Evolutionary conservation across 64 coral and sea anemone species (phyloP), one percentile per base, ranked within the genome.

Genomic region (Anthopleura sola): DNA sequence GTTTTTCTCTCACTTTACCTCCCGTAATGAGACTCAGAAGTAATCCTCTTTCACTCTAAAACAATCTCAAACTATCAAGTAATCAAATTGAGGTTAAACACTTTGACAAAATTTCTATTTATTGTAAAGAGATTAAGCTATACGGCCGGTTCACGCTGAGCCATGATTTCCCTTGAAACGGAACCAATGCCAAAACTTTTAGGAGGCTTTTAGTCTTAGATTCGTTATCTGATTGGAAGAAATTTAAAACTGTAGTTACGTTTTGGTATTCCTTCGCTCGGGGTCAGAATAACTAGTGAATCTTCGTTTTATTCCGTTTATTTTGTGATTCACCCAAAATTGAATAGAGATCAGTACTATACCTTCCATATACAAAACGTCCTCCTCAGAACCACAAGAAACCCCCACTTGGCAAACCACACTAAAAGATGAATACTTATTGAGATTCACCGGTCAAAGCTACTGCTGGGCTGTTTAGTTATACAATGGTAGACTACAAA

Each of bases 81-180:
- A 71, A 71, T 71, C 28, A 28, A 15, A 71, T 29, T 32, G 64
- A 28, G 66, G 66, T 71, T 71, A 71, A 71, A 71, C 66, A 71
- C 66, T 32, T 66, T 29, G 62, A 68, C n/a, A 26, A 36, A 71
- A 31, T 32, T 71, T 34, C 66, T 71, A 14, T 71, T 32, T 4
- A 32, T 15, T 31, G 29, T 71, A 71, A 71, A 71, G 29, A 71
- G 66, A 71, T 62, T 62, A 62, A 15, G 5, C 29, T 71, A 3
- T n/a, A 62, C n/a, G 66, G 12, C 14, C 28, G 31, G 0, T 71
- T 71, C 66, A 71, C 28, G 66, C 29, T 71, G 66, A 32, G 66
- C 34, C 28, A 5, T 71, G 66, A 36, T 3, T 71, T 71, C 2
- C 3, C 58, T 29, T 32, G 11, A 71, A 71, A 32, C n/a, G 28